Evolutionary conservation across 2,113 vertebrate genomes (phyloP), one percentile per base, ranked within the genome.

Genomic region (Myotis lucifugus): DNA sequence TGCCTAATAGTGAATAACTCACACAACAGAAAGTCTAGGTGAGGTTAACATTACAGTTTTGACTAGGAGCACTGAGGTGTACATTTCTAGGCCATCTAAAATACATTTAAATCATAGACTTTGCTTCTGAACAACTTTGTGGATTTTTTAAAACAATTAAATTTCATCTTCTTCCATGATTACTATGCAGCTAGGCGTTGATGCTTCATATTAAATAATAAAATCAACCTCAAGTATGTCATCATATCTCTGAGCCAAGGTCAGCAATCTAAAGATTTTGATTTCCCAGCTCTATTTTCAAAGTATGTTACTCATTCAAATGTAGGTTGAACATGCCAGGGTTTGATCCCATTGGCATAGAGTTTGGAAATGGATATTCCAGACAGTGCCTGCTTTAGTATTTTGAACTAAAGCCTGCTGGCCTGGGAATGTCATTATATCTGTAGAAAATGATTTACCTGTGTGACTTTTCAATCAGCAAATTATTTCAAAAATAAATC

Each of bases 401-500:
- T 92, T 96, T 94, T 94, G 64, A 93, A 73, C 74, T 91, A 73
- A 95, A 96, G 29, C 66, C 88, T 94, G 34, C 40, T 95, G 56
- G 88, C 78, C 96, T 96, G 96, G 52, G 48, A 96, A 95, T 96
- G 70, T 76, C 95, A 96, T 97, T 96, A 96, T 77, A 96, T 70
- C 74, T 79, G 40, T 21, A 70, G 85, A 91, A 93, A 96, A 73
- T 93, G 94, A 95, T 96, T 96, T 96, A 97, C 85, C 95, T 97
- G 46, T 77, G 40, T 92, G 81, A 95, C 59, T 96, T 88, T 90
- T 95, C 88, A 94, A 97, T 97, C 95, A 96, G 83, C 25, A 96
- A 86, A 94, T 94, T 95, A 94, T 86, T 96, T 96, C 21, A 54
- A 94, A 97, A 97, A 94, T 97, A 97, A 97, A 96, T 97, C 85